Percentiles rank a stretch among this genome's conserved stretches.
phyloP scores from a whole-genome alignment of 2,797 vertebrate genomes.

The Momotus momota region DNA sequence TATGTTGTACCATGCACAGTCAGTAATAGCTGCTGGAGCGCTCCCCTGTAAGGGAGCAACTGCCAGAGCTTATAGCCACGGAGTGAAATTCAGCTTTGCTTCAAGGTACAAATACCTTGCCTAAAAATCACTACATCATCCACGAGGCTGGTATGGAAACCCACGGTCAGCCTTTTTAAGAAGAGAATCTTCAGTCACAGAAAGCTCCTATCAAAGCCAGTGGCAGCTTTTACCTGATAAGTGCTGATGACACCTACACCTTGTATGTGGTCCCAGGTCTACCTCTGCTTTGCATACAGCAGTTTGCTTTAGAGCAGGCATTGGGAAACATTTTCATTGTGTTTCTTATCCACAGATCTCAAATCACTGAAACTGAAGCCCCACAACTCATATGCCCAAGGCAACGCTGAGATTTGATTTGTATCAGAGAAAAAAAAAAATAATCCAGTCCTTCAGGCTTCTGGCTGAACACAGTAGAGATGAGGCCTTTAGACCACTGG shows the following conservation, averaged over 20 bases:
- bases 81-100: not conserved
- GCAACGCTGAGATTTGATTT: not conserved
- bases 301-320: not conserved
- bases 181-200: not conserved
- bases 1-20: fast-evolving
- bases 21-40: not conserved
- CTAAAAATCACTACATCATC: not conserved
- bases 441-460: not conserved
- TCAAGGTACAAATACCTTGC: not conserved
- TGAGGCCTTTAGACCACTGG: not conserved
- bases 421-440: not conserved
- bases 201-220: not conserved
- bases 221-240: not conserved
- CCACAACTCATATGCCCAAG: not conserved
- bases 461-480: not conserved
- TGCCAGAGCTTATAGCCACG: not conserved
- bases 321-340: not conserved
- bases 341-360: not conserved
- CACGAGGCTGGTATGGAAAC: not conserved
- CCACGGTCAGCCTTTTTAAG: not conserved
- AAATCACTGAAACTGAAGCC: not conserved
- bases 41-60: not conserved
- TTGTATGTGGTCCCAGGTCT: not conserved
- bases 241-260: not conserved
- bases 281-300: not conserved